These are phyloP conservation scores for Syrrhaptes paradoxus DNA, from an alignment of 2,113 vertebrate genomes.

Conservation along the genomic window DNA sequence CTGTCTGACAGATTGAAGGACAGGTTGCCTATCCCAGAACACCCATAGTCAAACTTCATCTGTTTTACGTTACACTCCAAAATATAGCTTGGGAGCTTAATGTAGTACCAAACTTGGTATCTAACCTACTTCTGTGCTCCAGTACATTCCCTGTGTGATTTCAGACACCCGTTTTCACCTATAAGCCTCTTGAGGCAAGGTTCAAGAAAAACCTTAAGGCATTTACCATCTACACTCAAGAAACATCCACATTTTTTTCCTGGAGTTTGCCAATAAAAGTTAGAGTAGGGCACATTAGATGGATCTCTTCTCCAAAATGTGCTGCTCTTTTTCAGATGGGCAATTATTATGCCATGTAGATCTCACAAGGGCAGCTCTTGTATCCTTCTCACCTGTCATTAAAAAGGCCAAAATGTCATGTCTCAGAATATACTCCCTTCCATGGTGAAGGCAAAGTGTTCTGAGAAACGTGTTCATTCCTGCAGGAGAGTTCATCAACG, in stretches of 20 bases:
- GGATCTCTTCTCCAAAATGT: neutral
- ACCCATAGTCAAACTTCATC: neutral
- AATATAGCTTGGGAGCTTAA: neutral
- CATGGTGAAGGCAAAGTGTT: neutral
- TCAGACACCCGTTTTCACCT: neutral
- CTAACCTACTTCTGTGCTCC: neutral
- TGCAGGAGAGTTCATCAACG: neutral
- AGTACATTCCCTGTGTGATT: neutral
- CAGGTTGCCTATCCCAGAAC: neutral
- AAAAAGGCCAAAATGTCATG: neutral
- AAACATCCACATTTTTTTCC: neutral
- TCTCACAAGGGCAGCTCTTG: neutral
- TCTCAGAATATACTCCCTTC: neutral
- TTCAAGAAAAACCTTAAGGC: neutral
- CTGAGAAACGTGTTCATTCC: neutral
- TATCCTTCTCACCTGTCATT: neutral
- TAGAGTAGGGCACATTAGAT: neutral
- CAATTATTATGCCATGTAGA: neutral
- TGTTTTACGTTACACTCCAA: neutral
- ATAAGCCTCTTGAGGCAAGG: neutral
- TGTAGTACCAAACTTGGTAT: neutral
- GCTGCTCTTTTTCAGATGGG: neutral
- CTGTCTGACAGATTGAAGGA: neutral
- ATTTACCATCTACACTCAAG: neutral
- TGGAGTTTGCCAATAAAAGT: neutral